phyloP scores from a whole-genome alignment of 2,888 invertebrate genomes.

The Plemyria rubiginata region DNA sequence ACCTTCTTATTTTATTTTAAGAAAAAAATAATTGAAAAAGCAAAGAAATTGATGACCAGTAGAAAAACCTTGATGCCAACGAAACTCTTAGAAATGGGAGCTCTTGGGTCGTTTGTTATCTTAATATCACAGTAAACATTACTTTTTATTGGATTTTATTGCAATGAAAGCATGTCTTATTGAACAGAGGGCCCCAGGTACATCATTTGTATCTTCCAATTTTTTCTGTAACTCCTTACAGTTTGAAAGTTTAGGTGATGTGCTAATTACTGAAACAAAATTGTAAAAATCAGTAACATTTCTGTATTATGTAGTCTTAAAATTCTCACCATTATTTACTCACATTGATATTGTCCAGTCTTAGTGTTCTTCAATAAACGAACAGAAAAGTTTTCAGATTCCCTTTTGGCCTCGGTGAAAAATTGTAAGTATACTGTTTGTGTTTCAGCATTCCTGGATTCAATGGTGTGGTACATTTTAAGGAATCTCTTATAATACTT shows the following conservation, averaged over 20 bases:
- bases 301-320: neutral
- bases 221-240: slow-evolving; percentile 62
- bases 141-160: slow-evolving; percentile 46
- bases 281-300: neutral
- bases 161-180: slow-evolving; percentile 64
- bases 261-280: slow-evolving; percentile 65
- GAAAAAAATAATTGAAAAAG: too few relatives aligned
- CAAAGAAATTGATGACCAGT: too few relatives aligned
- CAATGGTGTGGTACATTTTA: slow-evolving; percentile 73
- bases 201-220: slow-evolving; percentile 67
- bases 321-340: slow-evolving; percentile 43
- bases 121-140: slow-evolving; percentile 5
- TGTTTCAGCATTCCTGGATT: slow-evolving; percentile 55
- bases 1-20: too few relatives aligned
- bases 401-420: slow-evolving; percentile 73
- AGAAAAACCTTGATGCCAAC: too few relatives aligned
- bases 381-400: slow-evolving; percentile 69
- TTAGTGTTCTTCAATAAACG: slow-evolving; percentile 58
- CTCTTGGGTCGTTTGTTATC: too few relatives aligned
- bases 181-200: slow-evolving; percentile 66
- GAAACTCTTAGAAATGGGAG: too few relatives aligned
- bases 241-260: slow-evolving; percentile 61
- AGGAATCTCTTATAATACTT: slow-evolving; percentile 75
- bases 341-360: slow-evolving; percentile 65
- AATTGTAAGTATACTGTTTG: slow-evolving; percentile 73